Base-by-base conservation (phyloP, 2,797 vertebrate species). In the Ctenochaetus hawaiiensis region DNA sequence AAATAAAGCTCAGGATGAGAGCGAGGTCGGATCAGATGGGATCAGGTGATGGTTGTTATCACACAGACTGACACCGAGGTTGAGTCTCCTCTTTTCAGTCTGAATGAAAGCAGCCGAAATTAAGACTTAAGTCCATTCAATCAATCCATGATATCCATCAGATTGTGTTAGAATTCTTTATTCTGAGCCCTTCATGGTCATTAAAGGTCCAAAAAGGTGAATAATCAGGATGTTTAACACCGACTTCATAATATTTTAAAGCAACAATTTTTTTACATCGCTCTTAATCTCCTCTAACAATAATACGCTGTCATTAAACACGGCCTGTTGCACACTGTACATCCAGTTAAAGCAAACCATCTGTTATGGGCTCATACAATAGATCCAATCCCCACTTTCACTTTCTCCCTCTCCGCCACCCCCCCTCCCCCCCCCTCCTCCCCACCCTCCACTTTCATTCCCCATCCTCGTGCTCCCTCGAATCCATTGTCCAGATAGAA, bases 401-500 rank as follows among this genome's bases (percentile, higher is more conserved):
- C 26, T 64, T 53, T 84, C 62, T 22, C 22, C 61, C 69, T 67
- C 66, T 11, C n/a, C 39, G 44, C 18, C 39, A 2, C 30, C 20
- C 10, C 3, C 39, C 22, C 5, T 5, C 8, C 52, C 39, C 22
- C 5, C 9, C 8, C 52, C 20, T 13, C 30, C 4, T 8, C 8
- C 13, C n/a, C 6, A 30, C 17, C 34, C 20, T 51, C 44, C 34
- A 51, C 68, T 69, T 58, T 61, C 75, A 53, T 20, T 58, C 66
- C 74, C 67, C 85, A 59, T 81, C 67, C 78, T 70, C 68, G 3
- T 80, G 77, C 88, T 80, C 69, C 74, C 72, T 61, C 79, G 89
- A 92, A 93, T 92, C 93, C 84, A 94, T 95, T 95, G 95, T 96
- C 95, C 94, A 85, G 88, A 90, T 68, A 75, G 83, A 66, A 90